These are phyloP conservation scores for Pseudopleuronectes americanus DNA, from an alignment of 2,797 vertebrate species.

Conservation along the genomic window DNA sequence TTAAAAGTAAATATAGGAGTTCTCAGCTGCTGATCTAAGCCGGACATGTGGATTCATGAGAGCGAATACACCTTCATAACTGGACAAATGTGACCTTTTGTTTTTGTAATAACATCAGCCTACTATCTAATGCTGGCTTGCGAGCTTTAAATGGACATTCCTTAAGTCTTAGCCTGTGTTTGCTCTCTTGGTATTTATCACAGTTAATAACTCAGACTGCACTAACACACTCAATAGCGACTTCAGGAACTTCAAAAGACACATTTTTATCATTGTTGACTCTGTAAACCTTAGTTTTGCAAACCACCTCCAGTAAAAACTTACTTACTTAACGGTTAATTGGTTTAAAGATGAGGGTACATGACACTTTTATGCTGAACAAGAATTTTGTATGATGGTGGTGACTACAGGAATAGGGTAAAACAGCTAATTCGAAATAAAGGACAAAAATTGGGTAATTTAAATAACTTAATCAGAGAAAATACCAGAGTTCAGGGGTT, in stretches of 20 bases:
- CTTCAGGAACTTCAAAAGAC: slow-evolving; percentile 38
- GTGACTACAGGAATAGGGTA: neutral
- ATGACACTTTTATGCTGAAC: neutral
- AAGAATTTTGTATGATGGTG: no score
- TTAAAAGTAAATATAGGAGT: slow-evolving; percentile 81
- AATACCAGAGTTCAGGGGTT: slow-evolving; percentile 2
- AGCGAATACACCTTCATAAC: slow-evolving; percentile 21
- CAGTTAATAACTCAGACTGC: slow-evolving; percentile 63
- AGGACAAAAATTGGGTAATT: neutral
- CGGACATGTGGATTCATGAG: slow-evolving; percentile 32
- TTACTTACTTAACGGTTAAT: neutral
- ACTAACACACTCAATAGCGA: slow-evolving; percentile 60
- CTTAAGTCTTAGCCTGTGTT: slow-evolving; percentile 62
- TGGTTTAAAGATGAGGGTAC: neutral
- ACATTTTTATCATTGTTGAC: slow-evolving; percentile 42
- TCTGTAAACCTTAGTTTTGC: slow-evolving; percentile 20
- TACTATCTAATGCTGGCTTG: neutral
- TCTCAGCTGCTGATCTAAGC: slow-evolving; percentile 65
- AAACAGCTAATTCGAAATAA: neutral
- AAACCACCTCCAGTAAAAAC: neutral
- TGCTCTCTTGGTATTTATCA: slow-evolving; percentile 69
- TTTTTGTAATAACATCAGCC: neutral
- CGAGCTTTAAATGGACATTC: slow-evolving; percentile 56
- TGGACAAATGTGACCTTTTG: slow-evolving; percentile 20
- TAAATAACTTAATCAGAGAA: neutral